Conservation (phyloP, 2,113 vertebrate species). For the Lampris megalopsis region DNA sequence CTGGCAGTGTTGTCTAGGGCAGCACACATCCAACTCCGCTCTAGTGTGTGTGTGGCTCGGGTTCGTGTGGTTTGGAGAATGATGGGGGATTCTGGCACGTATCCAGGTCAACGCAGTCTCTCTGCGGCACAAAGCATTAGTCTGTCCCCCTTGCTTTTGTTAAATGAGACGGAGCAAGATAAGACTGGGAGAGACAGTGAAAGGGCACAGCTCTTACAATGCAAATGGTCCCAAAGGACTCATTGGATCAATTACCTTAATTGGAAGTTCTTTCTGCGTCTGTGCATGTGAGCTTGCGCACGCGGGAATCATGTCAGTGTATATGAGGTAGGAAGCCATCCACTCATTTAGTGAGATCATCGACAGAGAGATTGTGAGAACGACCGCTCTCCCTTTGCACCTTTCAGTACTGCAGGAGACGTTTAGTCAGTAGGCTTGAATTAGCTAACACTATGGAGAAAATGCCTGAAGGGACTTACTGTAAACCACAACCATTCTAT, state of each 20-base stretch:
- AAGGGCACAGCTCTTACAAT: neutral
- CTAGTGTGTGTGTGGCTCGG: constrained; percentile 15
- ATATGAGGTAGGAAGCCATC: neutral
- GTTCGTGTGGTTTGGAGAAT: constrained; percentile 17
- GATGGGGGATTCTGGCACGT: constrained; percentile 21
- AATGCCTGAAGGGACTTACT: too few relatives aligned
- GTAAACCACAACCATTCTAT: too few relatives aligned
- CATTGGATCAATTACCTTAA: neutral
- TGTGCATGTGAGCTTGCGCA: neutral
- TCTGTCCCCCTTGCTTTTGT: neutral
- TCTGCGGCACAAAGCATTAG: constrained; percentile 15
- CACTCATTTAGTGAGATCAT: neutral
- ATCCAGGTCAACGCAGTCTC: constrained; percentile 39
- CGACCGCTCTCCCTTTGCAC: neutral
- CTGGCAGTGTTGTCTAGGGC: constrained; percentile 31
- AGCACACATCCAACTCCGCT: constrained; percentile 22
- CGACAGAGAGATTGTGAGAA: too few relatives aligned
- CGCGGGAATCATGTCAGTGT: neutral
- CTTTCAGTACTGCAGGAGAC: constrained; percentile 1
- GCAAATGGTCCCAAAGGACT: neutral
- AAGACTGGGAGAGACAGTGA: too few relatives aligned
- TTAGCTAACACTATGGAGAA: too few relatives aligned
- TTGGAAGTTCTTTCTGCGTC: neutral
- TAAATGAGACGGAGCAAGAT: too few relatives aligned
- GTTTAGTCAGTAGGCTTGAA: neutral